A percentile compares a stretch with the other conserved stretches of the same genome.
phyloP scores from a whole-genome alignment of 2,113 vertebrate species.

The Scartelaos histophorus region DNA sequence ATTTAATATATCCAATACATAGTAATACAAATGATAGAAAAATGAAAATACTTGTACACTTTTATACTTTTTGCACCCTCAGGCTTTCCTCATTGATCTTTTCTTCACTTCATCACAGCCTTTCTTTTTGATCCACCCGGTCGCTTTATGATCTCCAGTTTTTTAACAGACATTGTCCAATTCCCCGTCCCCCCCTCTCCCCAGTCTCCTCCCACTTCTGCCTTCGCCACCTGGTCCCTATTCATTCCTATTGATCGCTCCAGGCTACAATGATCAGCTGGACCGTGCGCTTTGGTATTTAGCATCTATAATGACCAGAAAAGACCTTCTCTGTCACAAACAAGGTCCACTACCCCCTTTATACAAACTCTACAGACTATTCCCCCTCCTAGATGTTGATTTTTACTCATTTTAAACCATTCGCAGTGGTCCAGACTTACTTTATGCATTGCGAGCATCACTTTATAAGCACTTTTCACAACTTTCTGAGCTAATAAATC shows the following conservation, averaged over 20 bases:
- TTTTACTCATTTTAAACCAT: no score
- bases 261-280: constrained; percentile 70
- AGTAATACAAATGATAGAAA: no score
- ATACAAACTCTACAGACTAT: constrained; percentile 59
- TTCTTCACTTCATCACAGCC: constrained; percentile 50
- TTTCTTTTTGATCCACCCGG: constrained; percentile 28
- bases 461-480: no score
- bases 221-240: constrained; percentile 73
- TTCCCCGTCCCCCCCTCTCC: constrained; percentile 50
- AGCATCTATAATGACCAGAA: constrained; percentile 69
- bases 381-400: constrained; percentile 62
- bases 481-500: no score
- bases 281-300: constrained; percentile 55
- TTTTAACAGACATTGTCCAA: constrained; percentile 43
- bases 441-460: no score
- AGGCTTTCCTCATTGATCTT: constrained; percentile 53
- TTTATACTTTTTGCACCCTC: neutral
- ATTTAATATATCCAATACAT: no score
- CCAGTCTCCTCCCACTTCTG: constrained; percentile 47
- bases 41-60: no score
- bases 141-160: constrained; percentile 56
- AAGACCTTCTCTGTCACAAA: constrained; percentile 49
- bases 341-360: constrained; percentile 41
- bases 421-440: no score
- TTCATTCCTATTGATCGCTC: constrained; percentile 69